A percentile compares a stretch with the other conserved stretches of the same genome.
Conservation (phyloP, 2,888 invertebrate species). For the Polylopha cassiicola region DNA sequence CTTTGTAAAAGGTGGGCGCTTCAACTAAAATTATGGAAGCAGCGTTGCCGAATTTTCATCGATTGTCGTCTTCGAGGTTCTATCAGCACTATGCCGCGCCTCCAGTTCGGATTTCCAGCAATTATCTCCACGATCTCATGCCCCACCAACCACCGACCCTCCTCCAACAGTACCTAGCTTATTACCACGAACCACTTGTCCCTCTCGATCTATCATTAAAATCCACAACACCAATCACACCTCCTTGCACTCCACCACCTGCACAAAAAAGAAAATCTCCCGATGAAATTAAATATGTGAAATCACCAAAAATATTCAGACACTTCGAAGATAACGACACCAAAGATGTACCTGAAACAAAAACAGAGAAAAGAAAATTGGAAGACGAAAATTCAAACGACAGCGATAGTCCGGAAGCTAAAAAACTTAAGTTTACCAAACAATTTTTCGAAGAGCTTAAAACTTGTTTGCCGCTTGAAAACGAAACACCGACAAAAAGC, state of each 20-base stretch:
- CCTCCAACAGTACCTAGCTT: slow-evolving; percentile 75
- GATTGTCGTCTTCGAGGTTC: slow-evolving; percentile 57
- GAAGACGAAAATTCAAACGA: slow-evolving; percentile 62
- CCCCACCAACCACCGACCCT: slow-evolving; percentile 67
- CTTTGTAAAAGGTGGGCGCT: slow-evolving; percentile 12
- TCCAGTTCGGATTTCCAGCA: slow-evolving; percentile 56
- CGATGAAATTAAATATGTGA: slow-evolving; percentile 53
- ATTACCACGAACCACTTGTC: slow-evolving; percentile 78
- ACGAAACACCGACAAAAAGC: slow-evolving; percentile 57
- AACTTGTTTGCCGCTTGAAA: slow-evolving; percentile 56
- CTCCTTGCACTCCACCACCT: slow-evolving; percentile 86
- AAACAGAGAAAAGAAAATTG: slow-evolving; percentile 44
- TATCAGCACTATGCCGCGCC: slow-evolving; percentile 67
- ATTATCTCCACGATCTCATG: slow-evolving; percentile 63
- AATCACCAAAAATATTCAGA: slow-evolving; percentile 62
- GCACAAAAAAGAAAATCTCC: slow-evolving; percentile 68
- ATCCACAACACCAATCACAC: slow-evolving; percentile 83
- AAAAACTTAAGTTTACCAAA: slow-evolving; percentile 66
- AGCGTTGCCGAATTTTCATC: slow-evolving; percentile 62
- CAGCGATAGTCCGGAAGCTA: slow-evolving; percentile 65
- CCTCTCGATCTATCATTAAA: slow-evolving; percentile 88
- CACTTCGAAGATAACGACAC: slow-evolving; percentile 57
- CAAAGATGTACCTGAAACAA: slow-evolving; percentile 46
- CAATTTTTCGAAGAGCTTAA: slow-evolving; percentile 66
- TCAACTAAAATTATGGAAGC: slow-evolving; percentile 63